Percentiles rank a stretch among this genome's conserved stretches.
Conservation (phyloP, 2,888 invertebrate species). For the Andrena chrysosceles region DNA sequence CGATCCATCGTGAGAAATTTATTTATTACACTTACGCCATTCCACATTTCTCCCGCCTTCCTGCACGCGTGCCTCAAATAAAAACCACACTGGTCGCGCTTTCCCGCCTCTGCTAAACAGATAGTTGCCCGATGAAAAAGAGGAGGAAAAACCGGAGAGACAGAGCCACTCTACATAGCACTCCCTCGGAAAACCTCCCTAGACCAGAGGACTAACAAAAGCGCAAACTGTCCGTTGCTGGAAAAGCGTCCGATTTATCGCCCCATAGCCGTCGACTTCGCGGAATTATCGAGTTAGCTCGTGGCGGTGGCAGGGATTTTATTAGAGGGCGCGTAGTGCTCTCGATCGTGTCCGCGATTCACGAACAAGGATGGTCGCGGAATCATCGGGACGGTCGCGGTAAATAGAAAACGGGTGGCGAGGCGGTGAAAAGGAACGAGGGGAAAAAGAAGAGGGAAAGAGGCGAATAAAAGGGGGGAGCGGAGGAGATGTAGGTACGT, state of each 20-base stretch:
- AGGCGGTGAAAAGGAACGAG: not conserved
- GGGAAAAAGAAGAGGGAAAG: not conserved
- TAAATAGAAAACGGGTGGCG: not conserved
- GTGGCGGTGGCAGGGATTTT: slow-evolving; percentile 16
- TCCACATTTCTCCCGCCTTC: slow-evolving; percentile 5
- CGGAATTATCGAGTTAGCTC: slow-evolving; percentile 24
- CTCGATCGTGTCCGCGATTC: slow-evolving; percentile 20
- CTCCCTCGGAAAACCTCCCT: slow-evolving; percentile 3
- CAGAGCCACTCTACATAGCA: slow-evolving; percentile 2
- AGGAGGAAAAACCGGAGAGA: not conserved
- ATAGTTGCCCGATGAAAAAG: slow-evolving; percentile 48
- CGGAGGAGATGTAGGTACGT: not conserved
- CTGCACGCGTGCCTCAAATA: slow-evolving; percentile 16
- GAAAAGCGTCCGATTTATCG: slow-evolving; percentile 21
- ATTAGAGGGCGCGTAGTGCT: slow-evolving; percentile 11
- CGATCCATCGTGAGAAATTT: slow-evolving; percentile 65
- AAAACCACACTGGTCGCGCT: slow-evolving; percentile 31
- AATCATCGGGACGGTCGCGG: not conserved
- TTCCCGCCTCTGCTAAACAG: slow-evolving; percentile 54
- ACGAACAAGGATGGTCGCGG: not conserved
- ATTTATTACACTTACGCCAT: slow-evolving; percentile 44
- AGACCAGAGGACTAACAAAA: slow-evolving; percentile 29
- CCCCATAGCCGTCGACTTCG: slow-evolving; percentile 12
- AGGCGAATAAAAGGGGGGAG: not conserved
- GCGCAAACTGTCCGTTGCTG: slow-evolving; percentile 22